Base-by-base conservation (phyloP, 1,140 invertebrate species). In the Tyrophagus putrescentiae region DNA sequence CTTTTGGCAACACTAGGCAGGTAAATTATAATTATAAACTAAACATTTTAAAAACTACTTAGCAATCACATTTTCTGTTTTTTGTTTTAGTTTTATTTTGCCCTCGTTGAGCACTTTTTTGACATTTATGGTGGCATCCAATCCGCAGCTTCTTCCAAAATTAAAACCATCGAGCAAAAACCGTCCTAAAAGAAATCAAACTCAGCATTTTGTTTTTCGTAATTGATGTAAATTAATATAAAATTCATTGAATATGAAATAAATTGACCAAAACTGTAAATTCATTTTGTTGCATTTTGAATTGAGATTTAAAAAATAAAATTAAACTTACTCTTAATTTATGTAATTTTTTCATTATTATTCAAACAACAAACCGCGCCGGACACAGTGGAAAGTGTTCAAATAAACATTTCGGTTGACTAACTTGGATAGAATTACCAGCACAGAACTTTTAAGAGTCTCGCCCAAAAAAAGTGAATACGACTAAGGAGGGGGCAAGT, bases 31-130 rank as follows among this genome's bases (percentile, higher is more conserved):
- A n/a, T n/a, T n/a, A n/a, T n/a, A n/a, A n/a, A n/a, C n/a, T n/a
- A n/a, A n/a, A n/a, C n/a, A n/a, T n/a, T n/a, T n/a, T n/a, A n/a
- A n/a, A n/a, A n/a, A n/a, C n/a, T n/a, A n/a, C n/a, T n/a, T n/a
- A n/a, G n/a, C n/a, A n/a, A n/a, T n/a, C n/a, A n/a, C n/a, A n/a
- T n/a, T n/a, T n/a, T n/a, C n/a, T n/a, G n/a, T n/a, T n/a, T n/a
- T n/a, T n/a, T n/a, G n/a, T n/a, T n/a, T n/a, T n/a, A n/a, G 52
- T 33, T 54, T 54, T 25, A 1, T 54, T n/a, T 13, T 54, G 11
- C 52, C 52, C 32, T 27, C 13, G 25, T 33, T 54, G 7, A 54
- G 52, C 27, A 54, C 52, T 7, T 54, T 54, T 25, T 34, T 54
- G 2, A 54, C 52, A 2, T 54, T 34, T 33, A 54, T 54, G 13